Conservation (phyloP, 2,113 vertebrate species). For the Crotophaga sulcirostris region DNA sequence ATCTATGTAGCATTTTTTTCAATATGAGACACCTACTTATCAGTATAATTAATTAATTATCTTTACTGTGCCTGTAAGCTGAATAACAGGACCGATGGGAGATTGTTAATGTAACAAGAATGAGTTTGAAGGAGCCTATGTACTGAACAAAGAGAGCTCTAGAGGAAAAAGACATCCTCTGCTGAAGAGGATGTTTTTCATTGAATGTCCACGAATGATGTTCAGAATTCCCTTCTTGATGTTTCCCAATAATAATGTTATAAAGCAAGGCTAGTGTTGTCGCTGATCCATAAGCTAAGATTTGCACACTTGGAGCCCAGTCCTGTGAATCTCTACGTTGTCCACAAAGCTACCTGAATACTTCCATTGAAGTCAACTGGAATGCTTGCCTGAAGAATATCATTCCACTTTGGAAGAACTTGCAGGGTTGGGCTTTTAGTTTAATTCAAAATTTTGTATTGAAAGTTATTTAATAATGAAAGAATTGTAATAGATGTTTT, state of each 20-base stretch:
- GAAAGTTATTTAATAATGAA: conserved; percentile 64
- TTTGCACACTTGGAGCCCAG: conserved; percentile 59
- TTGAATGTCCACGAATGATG: neutral
- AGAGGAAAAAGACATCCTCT: neutral
- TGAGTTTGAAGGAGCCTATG: neutral
- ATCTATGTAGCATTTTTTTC: conserved; percentile 58
- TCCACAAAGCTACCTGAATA: neutral
- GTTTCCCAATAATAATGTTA: conserved; percentile 33
- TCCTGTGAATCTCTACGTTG: neutral
- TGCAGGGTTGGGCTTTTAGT: conserved; percentile 41
- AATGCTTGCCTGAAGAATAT: neutral
- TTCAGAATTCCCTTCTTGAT: neutral
- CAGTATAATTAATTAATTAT: neutral
- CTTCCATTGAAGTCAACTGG: neutral
- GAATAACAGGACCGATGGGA: neutral
- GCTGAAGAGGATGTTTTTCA: neutral
- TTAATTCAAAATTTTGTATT: conserved; percentile 41
- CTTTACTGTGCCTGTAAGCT: conserved; percentile 45
- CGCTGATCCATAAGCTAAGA: conserved; percentile 46
- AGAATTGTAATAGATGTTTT: conserved; percentile 32
- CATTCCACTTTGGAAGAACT: conserved; percentile 12
- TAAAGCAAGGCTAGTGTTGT: conserved; percentile 13
- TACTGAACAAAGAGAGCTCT: neutral
- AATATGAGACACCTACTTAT: neutral
- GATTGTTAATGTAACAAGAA: neutral